Evolutionary conservation across 2,113 vertebrate species (phyloP).

Genomic region (Piaya cayana): DNA sequence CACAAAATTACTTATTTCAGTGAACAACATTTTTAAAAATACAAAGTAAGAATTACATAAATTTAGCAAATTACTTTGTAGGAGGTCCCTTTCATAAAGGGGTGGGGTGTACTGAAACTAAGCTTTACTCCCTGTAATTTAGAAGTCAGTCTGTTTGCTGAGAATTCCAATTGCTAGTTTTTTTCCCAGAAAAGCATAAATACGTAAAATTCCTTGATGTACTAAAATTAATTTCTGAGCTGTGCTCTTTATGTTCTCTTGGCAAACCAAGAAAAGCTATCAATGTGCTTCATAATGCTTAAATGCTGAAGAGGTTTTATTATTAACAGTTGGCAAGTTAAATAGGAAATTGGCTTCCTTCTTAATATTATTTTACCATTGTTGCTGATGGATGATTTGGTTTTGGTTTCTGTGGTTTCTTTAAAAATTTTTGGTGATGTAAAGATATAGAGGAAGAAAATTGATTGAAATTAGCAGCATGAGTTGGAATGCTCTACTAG

Average conservation of each 20-base stretch:
- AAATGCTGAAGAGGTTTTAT: background rate
- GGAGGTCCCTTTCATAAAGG: background rate
- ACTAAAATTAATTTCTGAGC: background rate
- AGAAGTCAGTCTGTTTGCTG: background rate
- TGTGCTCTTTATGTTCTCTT: background rate
- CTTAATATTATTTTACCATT: background rate
- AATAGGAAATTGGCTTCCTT: background rate
- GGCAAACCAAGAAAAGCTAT: background rate
- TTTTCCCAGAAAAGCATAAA: background rate
- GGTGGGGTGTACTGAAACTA: background rate
- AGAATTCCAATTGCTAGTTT: background rate
- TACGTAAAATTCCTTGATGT: background rate
- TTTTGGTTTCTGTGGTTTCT: background rate
- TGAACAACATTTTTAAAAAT: background rate
- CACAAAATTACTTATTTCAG: background rate
- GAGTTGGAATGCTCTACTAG: background rate
- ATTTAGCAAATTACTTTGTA: background rate
- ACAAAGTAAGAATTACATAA: background rate
- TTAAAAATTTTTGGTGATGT: background rate
- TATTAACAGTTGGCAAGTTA: background rate
- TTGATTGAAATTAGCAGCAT: background rate
- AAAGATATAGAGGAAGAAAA: background rate
- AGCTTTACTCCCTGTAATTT: background rate
- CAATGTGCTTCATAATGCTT: background rate
- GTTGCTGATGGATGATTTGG: background rate